These are phyloP conservation scores for Mystacornis crossleyi DNA, from an alignment of 2,113 vertebrate genomes.

Conservation along the genomic window DNA sequence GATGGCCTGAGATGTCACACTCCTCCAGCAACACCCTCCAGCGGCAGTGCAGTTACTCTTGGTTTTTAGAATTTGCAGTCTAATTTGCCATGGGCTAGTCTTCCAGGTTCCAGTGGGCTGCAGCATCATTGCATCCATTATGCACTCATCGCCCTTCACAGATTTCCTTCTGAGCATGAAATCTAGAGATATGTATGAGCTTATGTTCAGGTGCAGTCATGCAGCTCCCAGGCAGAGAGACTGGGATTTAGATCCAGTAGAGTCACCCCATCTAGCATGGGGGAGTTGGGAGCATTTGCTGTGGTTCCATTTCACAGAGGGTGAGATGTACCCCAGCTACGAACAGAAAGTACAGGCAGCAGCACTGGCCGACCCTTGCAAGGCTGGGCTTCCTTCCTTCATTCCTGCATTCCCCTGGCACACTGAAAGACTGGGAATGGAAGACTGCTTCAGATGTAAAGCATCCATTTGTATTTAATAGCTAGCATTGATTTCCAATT, in stretches of 20 bases:
- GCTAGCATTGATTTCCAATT: slow-evolving; percentile 61
- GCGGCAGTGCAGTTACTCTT: not conserved
- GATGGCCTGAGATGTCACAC: not conserved
- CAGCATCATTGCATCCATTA: not conserved
- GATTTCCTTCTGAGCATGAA: not conserved
- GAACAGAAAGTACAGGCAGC: not conserved
- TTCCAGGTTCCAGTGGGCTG: not conserved
- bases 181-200: not conserved
- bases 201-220: not conserved
- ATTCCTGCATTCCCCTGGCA: not conserved
- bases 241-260: not conserved
- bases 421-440: not conserved
- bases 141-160: not conserved
- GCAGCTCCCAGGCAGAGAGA: not conserved
- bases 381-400: not conserved
- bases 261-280: not conserved
- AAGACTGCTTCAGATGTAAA: slow-evolving; percentile 1
- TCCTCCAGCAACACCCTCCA: not conserved
- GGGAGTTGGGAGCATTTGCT: not conserved
- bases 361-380: not conserved
- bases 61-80: not conserved
- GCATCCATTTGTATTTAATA: slow-evolving; percentile 46
- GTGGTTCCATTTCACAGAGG: not conserved
- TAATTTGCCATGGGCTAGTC: not conserved
- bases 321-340: not conserved